Evolutionary conservation across 2,797 vertebrate species (phyloP).

Genomic region (Micromesistius poutassou): DNA sequence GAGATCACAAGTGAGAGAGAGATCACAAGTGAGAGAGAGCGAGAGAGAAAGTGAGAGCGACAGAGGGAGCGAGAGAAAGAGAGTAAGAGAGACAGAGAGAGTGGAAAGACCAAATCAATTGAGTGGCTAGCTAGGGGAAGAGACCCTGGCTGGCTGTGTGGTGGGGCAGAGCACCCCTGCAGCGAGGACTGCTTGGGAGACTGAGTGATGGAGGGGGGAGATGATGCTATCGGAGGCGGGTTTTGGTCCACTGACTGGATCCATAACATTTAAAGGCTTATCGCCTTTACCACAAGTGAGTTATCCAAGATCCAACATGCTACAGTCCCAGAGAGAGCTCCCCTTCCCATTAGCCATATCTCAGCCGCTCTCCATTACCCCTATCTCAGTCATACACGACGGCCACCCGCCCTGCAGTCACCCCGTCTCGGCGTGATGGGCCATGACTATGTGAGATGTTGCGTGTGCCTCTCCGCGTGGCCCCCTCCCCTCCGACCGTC

Average conservation of each 20-base stretch:
- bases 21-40: not conserved
- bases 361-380: not conserved
- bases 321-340: not conserved
- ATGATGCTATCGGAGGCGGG: not conserved
- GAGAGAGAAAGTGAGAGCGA: too few relatives aligned
- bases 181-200: not conserved
- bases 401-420: too few relatives aligned
- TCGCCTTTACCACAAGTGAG: conserved; percentile 9
- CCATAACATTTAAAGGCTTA: conserved; percentile 18
- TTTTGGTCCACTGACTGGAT: conserved; percentile 10
- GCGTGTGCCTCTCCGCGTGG: conserved; percentile 35
- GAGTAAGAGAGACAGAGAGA: not conserved
- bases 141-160: conserved; percentile 1
- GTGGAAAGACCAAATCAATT: conserved; percentile 26
- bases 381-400: not conserved
- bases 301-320: conserved; percentile 3
- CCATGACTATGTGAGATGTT: conserved; percentile 1
- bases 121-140: conserved; percentile 8
- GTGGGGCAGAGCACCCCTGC: not conserved
- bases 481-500: conserved; percentile 13
- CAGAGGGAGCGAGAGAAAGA: not conserved
- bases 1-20: too few relatives aligned
- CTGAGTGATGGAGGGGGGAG: conserved; percentile 10
- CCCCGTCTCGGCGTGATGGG: not conserved
- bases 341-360: conserved; percentile 5